phyloP scores from a whole-genome alignment of 2,113 vertebrate species.

The Mobula birostris region DNA sequence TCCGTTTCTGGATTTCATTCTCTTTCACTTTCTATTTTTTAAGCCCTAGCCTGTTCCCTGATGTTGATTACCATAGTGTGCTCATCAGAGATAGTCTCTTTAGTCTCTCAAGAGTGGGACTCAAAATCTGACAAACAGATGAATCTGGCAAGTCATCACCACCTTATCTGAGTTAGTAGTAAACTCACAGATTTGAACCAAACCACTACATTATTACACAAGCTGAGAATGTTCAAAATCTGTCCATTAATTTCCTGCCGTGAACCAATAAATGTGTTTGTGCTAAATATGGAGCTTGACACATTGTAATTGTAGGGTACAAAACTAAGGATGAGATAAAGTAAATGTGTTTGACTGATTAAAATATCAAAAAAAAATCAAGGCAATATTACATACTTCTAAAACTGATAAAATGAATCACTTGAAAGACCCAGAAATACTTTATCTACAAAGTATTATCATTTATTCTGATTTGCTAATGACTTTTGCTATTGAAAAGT shows the following conservation, averaged over 20 bases:
- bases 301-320: background rate
- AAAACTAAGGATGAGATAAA: background rate
- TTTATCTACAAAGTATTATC: background rate
- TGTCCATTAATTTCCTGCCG: constrained; percentile 3
- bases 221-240: background rate
- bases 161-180: constrained; percentile 19
- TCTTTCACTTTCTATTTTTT: background rate
- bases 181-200: background rate
- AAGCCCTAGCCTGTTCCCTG: background rate
- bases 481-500: background rate
- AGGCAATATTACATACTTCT: no score
- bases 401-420: no score
- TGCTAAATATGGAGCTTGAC: background rate
- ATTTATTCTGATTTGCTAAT: background rate
- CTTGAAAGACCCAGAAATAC: no score
- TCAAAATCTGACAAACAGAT: background rate
- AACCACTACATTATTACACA: background rate
- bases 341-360: background rate
- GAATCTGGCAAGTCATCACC: background rate
- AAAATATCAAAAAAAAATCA: background rate
- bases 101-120: background rate
- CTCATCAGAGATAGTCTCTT: background rate
- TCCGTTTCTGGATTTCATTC: background rate
- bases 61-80: background rate
- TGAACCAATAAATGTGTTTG: background rate